Percentiles rank a stretch among this genome's conserved stretches.
These are phyloP conservation scores for Ianthella basta DNA, from an alignment of 37 sponge, comb jelly and placozoan species.

Conservation along the genomic window DNA sequence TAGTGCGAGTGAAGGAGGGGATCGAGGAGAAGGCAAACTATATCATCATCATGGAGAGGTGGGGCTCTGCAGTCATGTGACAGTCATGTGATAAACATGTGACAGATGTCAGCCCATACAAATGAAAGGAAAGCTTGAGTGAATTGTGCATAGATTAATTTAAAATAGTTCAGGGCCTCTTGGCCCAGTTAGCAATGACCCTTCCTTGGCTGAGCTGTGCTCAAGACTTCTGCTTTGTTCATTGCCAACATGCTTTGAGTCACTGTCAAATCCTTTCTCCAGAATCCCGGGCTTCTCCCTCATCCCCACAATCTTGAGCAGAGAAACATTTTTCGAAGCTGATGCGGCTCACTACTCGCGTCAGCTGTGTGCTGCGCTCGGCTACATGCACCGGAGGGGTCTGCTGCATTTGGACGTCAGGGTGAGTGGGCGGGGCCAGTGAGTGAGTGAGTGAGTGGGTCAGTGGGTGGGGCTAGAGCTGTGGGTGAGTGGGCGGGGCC, in stretches of 20 bases:
- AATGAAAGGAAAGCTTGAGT: too few relatives aligned
- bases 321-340: background rate
- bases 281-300: background rate
- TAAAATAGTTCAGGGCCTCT: too few relatives aligned
- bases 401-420: background rate
- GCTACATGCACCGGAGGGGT: background rate
- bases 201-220: too few relatives aligned
- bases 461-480: background rate
- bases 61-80: background rate
- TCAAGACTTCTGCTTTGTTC: too few relatives aligned
- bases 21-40: slow-evolving; percentile 11
- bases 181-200: too few relatives aligned
- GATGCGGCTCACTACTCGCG: background rate
- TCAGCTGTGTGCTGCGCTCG: background rate
- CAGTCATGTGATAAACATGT: background rate
- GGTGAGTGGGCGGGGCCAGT: background rate
- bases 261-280: too few relatives aligned
- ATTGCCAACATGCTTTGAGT: too few relatives aligned
- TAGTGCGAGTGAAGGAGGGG: slow-evolving; percentile 6
- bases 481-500: slow-evolving; percentile 1
- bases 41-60: slow-evolving; percentile 27
- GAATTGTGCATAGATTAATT: too few relatives aligned
- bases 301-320: background rate
- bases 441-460: background rate
- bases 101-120: too few relatives aligned